Evolutionary conservation across 2,113 vertebrate species (phyloP).

Genomic region (Sceloporus undulatus): DNA sequence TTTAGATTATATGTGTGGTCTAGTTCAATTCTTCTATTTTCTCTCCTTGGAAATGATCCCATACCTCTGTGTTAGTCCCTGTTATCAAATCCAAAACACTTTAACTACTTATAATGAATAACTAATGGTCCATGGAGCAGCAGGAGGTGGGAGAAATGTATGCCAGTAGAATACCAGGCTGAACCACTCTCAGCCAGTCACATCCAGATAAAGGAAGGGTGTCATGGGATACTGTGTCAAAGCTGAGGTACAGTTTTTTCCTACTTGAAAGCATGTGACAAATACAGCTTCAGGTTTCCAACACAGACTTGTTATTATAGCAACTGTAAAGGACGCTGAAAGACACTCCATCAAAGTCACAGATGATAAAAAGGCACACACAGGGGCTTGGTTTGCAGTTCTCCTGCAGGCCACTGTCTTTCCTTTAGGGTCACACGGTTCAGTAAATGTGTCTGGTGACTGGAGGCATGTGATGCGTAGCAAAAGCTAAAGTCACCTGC

Average conservation of each 20-base stretch:
- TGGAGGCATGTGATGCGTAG: background rate
- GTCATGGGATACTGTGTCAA: slow-evolving; percentile 35
- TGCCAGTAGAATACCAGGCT: slow-evolving; percentile 47
- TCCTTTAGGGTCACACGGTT: background rate
- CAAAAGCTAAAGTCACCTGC: background rate
- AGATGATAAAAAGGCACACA: slow-evolving; percentile 44
- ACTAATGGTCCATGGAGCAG: slow-evolving; percentile 54
- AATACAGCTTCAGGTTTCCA: slow-evolving; percentile 63
- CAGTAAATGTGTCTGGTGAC: background rate
- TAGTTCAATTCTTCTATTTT: slow-evolving; percentile 35
- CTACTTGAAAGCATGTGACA: slow-evolving; percentile 50
- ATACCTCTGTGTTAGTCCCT: slow-evolving; percentile 46
- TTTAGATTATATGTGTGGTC: background rate
- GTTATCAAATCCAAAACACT: slow-evolving; percentile 44
- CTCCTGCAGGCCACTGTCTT: slow-evolving; percentile 22
- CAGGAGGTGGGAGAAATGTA: slow-evolving; percentile 30
- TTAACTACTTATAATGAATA: slow-evolving; percentile 29
- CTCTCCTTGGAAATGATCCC: slow-evolving; percentile 11
- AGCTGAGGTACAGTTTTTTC: slow-evolving; percentile 61
- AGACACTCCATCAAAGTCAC: slow-evolving; percentile 68
- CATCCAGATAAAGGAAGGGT: slow-evolving; percentile 52
- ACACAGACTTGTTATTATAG: slow-evolving; percentile 70
- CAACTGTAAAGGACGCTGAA: slow-evolving; percentile 58
- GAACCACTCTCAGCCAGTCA: slow-evolving; percentile 54
- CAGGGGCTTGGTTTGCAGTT: slow-evolving; percentile 42